Conservation (phyloP, 2,113 vertebrate genomes). For the Xiphophorus maculatus region DNA sequence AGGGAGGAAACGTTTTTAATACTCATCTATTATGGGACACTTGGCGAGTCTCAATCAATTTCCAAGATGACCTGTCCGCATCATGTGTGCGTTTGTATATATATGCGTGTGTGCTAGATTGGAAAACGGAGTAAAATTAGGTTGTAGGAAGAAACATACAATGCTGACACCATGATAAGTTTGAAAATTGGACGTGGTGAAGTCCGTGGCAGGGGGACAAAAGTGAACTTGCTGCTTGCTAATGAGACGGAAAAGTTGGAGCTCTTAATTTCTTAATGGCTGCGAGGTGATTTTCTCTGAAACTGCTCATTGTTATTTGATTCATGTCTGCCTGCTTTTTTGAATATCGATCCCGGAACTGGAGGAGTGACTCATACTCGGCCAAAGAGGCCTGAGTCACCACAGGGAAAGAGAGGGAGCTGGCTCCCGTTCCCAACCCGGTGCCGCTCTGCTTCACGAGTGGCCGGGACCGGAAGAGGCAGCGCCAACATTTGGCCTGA, state of each 20-base stretch:
- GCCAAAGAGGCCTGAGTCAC: conserved; percentile 66
- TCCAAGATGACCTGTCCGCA: conserved; percentile 45
- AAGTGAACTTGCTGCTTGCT: conserved; percentile 27
- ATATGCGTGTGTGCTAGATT: conserved; percentile 22
- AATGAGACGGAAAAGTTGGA: conserved; percentile 28
- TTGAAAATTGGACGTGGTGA: conserved; percentile 16
- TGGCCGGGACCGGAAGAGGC: conserved; percentile 27
- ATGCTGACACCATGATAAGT: conserved; percentile 14
- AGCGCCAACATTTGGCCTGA: conserved; percentile 54
- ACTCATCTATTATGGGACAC: conserved; percentile 59
- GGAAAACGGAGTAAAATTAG: conserved; percentile 25
- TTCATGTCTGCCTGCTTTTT: conserved; percentile 68
- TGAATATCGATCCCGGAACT: conserved; percentile 71
- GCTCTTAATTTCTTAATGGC: conserved; percentile 70
- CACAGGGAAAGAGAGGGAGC: conserved; percentile 49
- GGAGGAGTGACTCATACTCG: conserved; percentile 63
- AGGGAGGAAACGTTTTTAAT: conserved; percentile 54
- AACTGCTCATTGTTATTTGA: conserved; percentile 73
- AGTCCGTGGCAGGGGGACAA: conserved; percentile 11
- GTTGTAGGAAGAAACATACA: conserved; percentile 5
- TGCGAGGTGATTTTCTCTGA: conserved; percentile 64
- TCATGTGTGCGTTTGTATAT: conserved; percentile 14
- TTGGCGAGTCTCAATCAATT: conserved; percentile 61
- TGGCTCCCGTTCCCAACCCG: conserved; percentile 45
- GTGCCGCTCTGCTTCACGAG: conserved; percentile 47